Percentiles rank a stretch among this genome's conserved stretches.
phyloP scores from a whole-genome alignment of 2,113 vertebrate species.

The Shinisaurus crocodilurus region DNA sequence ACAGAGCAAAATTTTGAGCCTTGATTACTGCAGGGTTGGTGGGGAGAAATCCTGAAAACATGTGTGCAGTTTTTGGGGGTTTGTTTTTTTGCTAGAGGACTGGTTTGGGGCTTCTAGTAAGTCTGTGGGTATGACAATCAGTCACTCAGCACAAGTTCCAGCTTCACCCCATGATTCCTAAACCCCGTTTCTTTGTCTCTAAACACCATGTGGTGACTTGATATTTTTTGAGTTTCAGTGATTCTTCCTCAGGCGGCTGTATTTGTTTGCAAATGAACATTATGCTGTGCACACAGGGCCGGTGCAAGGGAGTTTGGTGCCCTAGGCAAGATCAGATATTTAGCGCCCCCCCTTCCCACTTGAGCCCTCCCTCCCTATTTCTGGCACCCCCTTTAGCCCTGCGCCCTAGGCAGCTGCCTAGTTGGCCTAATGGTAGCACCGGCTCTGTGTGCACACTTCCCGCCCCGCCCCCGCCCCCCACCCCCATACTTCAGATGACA shows the following conservation, averaged over 20 bases:
- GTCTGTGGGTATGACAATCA: not conserved
- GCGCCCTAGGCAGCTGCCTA: too few relatives aligned
- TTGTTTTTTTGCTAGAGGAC: not conserved
- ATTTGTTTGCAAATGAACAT: not conserved
- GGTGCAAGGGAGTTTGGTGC: too few relatives aligned
- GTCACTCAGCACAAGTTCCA: not conserved
- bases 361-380: too few relatives aligned
- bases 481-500: not conserved
- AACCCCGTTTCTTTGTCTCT: not conserved
- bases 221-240: not conserved
- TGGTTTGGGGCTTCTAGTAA: not conserved
- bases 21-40: not conserved
- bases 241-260: not conserved
- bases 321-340: too few relatives aligned
- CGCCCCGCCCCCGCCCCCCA: too few relatives aligned
- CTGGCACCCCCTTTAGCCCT: too few relatives aligned
- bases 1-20: constrained; percentile 7
- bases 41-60: constrained; percentile 9
- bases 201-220: not conserved
- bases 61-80: not conserved
- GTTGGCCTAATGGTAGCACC: too few relatives aligned
- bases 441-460: too few relatives aligned
- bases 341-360: too few relatives aligned
- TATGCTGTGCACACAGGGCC: not conserved
- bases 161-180: not conserved